Conservation (phyloP, 2,888 invertebrate genomes). For the Crossocerus cetratus region DNA sequence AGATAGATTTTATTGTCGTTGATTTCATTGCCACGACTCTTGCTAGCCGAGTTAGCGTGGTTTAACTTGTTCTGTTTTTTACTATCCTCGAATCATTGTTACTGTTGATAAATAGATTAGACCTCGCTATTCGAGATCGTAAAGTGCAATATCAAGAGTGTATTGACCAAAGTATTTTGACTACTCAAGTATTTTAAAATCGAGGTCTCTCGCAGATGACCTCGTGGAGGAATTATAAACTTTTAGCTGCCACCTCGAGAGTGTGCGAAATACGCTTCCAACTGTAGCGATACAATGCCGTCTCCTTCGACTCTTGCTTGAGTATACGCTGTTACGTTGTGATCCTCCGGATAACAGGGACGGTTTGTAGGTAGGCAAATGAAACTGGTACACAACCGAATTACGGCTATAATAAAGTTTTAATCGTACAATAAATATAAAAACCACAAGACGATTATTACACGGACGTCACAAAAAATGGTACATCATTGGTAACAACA, state of each 20-base stretch:
- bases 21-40: constrained; percentile 29
- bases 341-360: background rate
- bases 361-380: background rate
- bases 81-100: constrained; percentile 17
- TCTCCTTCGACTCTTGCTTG: too few species aligned
- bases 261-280: background rate
- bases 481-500: background rate
- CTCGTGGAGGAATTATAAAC: too few species aligned
- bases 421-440: constrained; percentile 40
- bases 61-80: constrained; percentile 15
- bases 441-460: constrained; percentile 14
- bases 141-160: background rate
- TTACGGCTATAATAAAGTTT: constrained; percentile 21
- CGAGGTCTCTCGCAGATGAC: too few species aligned
- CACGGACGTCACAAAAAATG: constrained; percentile 7
- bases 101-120: constrained; percentile 11
- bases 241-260: too few species aligned
- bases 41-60: constrained; percentile 12
- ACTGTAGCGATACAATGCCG: too few species aligned
- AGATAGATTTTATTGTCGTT: constrained; percentile 41
- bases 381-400: constrained; percentile 15
- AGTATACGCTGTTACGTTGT: too few species aligned
- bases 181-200: too few species aligned
- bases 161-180: background rate
- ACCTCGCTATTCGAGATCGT: background rate